These are phyloP conservation scores for Hippoglossus stenolepis DNA, from an alignment of 2,113 vertebrate genomes.

Conservation along the genomic window DNA sequence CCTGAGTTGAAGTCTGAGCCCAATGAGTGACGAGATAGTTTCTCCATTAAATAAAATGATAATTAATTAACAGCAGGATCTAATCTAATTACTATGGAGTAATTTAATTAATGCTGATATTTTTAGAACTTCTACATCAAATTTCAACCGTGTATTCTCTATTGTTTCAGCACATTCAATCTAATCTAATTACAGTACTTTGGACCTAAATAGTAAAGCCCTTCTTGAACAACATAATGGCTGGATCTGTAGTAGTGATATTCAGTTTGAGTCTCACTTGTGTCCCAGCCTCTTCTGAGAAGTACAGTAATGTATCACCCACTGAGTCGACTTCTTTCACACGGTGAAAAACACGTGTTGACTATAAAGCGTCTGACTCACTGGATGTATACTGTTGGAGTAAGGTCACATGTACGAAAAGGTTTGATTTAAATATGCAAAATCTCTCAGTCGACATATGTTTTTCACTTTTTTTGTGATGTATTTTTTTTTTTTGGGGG, in stretches of 20 bases:
- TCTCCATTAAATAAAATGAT: not conserved
- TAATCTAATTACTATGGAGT: not conserved
- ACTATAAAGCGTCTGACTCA: conserved; percentile 22
- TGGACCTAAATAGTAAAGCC: not conserved
- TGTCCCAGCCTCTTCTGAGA: conserved; percentile 53
- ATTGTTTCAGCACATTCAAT: no score
- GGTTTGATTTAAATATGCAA: no score
- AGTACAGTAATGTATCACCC: conserved; percentile 34
- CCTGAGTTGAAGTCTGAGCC: conserved; percentile 9
- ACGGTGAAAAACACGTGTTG: conserved; percentile 10
- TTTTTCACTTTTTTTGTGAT: no score
- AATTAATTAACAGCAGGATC: not conserved
- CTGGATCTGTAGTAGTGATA: conserved; percentile 20
- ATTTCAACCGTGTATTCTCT: no score
- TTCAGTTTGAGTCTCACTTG: conserved; percentile 50
- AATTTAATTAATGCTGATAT: not conserved
- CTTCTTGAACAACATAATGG: conserved; percentile 21
- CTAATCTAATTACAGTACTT: no score
- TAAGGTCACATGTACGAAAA: no score
- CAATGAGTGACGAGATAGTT: not conserved
- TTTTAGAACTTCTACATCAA: not conserved
- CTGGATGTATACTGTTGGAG: not conserved
- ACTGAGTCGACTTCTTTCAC: conserved; percentile 12
- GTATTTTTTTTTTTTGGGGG: no score
- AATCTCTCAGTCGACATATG: no score